phyloP scores from a whole-genome alignment of 2,113 vertebrate species.

The Clarias magur region DNA sequence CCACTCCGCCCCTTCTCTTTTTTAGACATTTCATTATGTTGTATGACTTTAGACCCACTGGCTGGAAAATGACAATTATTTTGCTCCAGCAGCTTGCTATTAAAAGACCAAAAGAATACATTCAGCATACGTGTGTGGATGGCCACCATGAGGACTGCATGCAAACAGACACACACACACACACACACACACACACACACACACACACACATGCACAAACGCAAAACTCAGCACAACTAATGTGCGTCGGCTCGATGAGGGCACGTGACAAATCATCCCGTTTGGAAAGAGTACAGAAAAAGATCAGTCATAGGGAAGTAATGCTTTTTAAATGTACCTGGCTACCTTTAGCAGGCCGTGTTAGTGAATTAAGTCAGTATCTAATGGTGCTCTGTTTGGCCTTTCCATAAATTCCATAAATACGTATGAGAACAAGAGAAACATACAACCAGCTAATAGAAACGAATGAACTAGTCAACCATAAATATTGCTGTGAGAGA shows the following conservation, averaged over 20 bases:
- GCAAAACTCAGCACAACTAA: conserved; percentile 49
- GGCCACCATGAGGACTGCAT: conserved; percentile 50
- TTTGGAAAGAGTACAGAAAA: conserved; percentile 64
- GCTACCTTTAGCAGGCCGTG: conserved; percentile 65
- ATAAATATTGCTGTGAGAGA: conserved; percentile 98
- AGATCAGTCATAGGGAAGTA: conserved; percentile 70
- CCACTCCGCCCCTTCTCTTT: conserved; percentile 46
- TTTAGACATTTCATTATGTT: conserved; percentile 82
- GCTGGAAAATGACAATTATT: conserved; percentile 84
- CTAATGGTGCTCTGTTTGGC: conserved; percentile 78
- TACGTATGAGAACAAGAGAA: conserved; percentile 78
- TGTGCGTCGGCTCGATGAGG: conserved; percentile 53
- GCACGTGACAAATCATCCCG: conserved; percentile 63
- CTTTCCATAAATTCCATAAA: conserved; percentile 81
- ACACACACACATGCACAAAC: conserved; percentile 40
- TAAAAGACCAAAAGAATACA: conserved; percentile 74
- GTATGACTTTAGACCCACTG: conserved; percentile 81
- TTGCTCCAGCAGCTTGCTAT: conserved; percentile 80
- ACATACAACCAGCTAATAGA: conserved; percentile 98
- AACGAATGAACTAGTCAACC: conserved; percentile 99
- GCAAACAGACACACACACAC: conserved; percentile 40
- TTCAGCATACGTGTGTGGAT: conserved; percentile 62
- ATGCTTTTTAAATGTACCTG: conserved; percentile 76
- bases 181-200: conserved; percentile 44
- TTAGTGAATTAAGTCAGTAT: conserved; percentile 72